A percentile compares a stretch with the other conserved stretches of the same genome.
Evolutionary conservation across 1,140 invertebrate genomes (phyloP).

Genomic region (Drosophila miranda): DNA sequence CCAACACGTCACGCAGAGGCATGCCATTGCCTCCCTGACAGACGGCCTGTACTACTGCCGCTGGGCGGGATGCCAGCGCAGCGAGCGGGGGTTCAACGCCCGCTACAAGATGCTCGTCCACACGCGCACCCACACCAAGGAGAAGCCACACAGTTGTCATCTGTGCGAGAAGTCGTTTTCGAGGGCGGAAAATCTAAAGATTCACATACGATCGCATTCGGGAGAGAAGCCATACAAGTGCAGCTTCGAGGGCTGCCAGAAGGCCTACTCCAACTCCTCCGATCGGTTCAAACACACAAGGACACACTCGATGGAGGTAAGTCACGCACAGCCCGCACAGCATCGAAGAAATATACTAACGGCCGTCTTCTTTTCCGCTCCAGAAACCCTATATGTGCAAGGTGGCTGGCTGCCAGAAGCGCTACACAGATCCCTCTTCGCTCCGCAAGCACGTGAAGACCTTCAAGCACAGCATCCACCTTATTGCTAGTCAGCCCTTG

Average conservation of each 20-base stretch:
- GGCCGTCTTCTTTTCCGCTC: background rate
- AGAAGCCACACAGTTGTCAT: conserved; percentile 92
- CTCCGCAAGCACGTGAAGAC: conserved; percentile 94
- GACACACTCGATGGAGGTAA: conserved; percentile 90
- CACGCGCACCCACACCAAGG: conserved; percentile 94
- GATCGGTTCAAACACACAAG: conserved; percentile 95
- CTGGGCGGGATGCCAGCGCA: conserved; percentile 91
- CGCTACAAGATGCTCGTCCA: conserved; percentile 96
- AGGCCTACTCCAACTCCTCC: conserved; percentile 94
- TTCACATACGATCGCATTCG: conserved; percentile 93
- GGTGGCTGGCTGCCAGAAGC: conserved; percentile 91
- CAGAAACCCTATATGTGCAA: conserved; percentile 88
- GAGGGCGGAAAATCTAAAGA: conserved; percentile 94
- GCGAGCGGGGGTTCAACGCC: conserved; percentile 93
- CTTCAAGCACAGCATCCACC: conserved; percentile 87
- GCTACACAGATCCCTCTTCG: conserved; percentile 95
- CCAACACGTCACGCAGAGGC: conserved; percentile 89
- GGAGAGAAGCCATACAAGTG: conserved; percentile 94
- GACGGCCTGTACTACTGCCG: conserved; percentile 93
- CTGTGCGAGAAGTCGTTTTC: conserved; percentile 94
- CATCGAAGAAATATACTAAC: background rate
- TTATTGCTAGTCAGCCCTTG: conserved; percentile 63
- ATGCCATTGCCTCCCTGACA: conserved; percentile 87
- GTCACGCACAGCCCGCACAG: conserved; percentile 77
- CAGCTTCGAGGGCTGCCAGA: conserved; percentile 92